Percentiles rank a stretch among this genome's conserved stretches.
Evolutionary conservation across 2,888 invertebrate species (phyloP).

Genomic region (Melanargia galathea): DNA sequence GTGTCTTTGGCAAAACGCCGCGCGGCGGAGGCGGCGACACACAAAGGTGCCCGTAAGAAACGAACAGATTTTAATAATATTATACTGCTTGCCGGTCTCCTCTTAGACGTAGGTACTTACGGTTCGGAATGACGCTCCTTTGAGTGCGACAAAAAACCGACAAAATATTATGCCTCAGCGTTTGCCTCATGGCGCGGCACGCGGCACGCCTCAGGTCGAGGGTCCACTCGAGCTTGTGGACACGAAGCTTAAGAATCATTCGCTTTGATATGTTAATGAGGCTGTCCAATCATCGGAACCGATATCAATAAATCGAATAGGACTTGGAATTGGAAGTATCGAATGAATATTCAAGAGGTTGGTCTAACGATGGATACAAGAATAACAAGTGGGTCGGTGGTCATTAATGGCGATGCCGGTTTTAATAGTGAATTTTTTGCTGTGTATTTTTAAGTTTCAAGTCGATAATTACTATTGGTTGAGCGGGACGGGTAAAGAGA

Average conservation of each 20-base stretch:
- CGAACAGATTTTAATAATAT: too few relatives aligned
- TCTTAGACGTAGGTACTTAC: too few relatives aligned
- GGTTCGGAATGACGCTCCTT: too few relatives aligned
- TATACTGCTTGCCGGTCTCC: too few relatives aligned
- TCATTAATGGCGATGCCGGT: conserved; percentile 8
- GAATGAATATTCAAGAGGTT: conserved; percentile 38
- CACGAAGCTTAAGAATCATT: background rate
- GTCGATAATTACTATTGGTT: conserved; percentile 3
- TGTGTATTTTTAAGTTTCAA: conserved; percentile 14
- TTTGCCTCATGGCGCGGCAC: too few relatives aligned
- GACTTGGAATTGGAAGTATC: conserved; percentile 33
- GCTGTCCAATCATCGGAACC: conserved; percentile 31
- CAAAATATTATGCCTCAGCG: background rate
- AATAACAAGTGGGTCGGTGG: conserved; percentile 21
- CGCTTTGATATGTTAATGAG: conserved; percentile 35
- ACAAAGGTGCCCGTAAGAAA: too few relatives aligned
- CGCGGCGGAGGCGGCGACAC: too few relatives aligned
- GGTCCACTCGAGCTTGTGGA: background rate
- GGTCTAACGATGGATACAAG: conserved; percentile 25
- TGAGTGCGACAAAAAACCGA: background rate
- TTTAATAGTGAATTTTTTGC: conserved; percentile 20
- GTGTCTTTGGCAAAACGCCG: too few relatives aligned
- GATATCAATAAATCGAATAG: conserved; percentile 36
- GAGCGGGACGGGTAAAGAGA: too few relatives aligned
- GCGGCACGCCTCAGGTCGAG: background rate